Conservation (phyloP, 2,797 vertebrate genomes). For the Euphonia xanthogaster region DNA sequence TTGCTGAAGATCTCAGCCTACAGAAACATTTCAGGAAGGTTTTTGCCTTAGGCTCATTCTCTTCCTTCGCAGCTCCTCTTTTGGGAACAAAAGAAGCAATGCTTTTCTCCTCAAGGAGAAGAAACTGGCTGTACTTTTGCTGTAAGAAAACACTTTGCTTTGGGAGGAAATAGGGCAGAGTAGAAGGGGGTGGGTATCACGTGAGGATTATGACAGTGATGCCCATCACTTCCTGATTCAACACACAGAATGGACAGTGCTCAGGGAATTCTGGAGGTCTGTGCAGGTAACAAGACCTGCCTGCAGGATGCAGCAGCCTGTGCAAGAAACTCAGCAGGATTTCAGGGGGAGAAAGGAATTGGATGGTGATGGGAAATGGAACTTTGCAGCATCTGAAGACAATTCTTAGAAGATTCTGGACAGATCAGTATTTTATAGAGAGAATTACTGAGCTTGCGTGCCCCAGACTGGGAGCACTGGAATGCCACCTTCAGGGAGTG, state of each 20-base stretch:
- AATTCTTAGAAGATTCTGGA: neutral
- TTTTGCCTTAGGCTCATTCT: neutral
- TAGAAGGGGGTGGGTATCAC: neutral
- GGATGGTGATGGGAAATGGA: neutral
- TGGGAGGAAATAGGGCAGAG: neutral
- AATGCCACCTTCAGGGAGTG: neutral
- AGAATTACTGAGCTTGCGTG: neutral
- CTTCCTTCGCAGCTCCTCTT: neutral
- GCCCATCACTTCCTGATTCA: slow-evolving; percentile 35
- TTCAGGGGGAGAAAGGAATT: neutral
- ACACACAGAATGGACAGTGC: slow-evolving; percentile 61
- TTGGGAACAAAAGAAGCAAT: neutral
- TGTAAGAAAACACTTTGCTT: neutral
- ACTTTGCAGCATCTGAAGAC: neutral
- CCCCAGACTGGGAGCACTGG: neutral
- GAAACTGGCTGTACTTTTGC: neutral
- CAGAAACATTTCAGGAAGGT: neutral
- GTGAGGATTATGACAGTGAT: neutral
- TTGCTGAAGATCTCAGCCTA: neutral
- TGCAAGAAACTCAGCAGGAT: neutral
- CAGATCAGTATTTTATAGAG: neutral
- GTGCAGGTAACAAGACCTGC: neutral
- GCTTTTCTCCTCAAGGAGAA: neutral
- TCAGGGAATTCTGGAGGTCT: slow-evolving; percentile 13
- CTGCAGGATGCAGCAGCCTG: neutral